phyloP scores from a whole-genome alignment of 2,113 vertebrate genomes.

The Todiramphus chloris region DNA sequence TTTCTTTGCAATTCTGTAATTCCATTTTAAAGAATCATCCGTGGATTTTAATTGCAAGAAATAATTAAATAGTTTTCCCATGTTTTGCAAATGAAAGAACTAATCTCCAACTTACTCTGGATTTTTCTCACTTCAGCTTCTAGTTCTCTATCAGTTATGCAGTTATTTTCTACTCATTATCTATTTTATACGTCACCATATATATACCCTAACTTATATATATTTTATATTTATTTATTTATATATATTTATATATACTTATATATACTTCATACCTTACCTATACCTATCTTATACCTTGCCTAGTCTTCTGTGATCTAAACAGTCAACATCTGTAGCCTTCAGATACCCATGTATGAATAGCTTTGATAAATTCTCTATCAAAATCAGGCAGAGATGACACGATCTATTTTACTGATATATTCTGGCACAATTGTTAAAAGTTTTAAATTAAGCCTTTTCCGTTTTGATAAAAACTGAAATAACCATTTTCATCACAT shows the following conservation, averaged over 20 bases:
- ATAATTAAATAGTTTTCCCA: fast-evolving
- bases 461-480: not conserved
- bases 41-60: not conserved
- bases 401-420: not conserved
- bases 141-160: not conserved
- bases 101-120: not conserved
- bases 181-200: not conserved
- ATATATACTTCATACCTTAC: too few species aligned
- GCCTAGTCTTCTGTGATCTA: not conserved
- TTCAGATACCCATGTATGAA: not conserved
- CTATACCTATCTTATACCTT: too few species aligned
- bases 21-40: not conserved
- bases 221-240: too few species aligned
- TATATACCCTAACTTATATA: too few species aligned
- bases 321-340: not conserved
- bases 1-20: not conserved
- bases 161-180: not conserved
- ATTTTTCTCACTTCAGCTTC: not conserved
- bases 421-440: not conserved
- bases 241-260: too few species aligned
- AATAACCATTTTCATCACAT: not conserved
- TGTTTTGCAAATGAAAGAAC: not conserved
- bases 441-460: not conserved
- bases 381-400: not conserved
- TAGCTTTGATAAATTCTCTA: not conserved